These are phyloP conservation scores for Takifugu flavidus DNA, from an alignment of 2,113 vertebrate genomes.

Conservation along the genomic window DNA sequence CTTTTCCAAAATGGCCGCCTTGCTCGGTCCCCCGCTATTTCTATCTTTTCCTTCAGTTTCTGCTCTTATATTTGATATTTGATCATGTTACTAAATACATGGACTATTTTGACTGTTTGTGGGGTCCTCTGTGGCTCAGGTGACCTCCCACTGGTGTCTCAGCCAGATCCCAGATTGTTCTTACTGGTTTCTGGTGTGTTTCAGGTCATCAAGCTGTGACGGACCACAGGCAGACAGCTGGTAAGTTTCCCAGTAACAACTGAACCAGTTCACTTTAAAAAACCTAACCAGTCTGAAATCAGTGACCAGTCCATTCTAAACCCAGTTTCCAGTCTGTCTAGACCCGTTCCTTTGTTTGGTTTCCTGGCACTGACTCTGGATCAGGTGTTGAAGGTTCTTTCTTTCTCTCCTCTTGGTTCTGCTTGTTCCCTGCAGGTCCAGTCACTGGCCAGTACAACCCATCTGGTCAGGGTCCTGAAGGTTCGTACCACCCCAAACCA, in stretches of 20 bases:
- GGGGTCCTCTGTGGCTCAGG: not conserved
- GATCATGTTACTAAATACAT: no score
- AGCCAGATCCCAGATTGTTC: not conserved
- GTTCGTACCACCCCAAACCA: slow-evolving; percentile 42
- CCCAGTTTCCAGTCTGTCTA: not conserved
- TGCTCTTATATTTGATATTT: no score
- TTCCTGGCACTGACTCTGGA: slow-evolving; percentile 2
- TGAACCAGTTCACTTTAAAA: not conserved
- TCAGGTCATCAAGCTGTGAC: slow-evolving; percentile 60
- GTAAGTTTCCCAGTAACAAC: slow-evolving; percentile 62
- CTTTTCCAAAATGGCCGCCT: not conserved
- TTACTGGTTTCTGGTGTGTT: not conserved
- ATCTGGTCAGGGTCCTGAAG: slow-evolving; percentile 82
- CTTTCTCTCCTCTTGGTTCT: slow-evolving; percentile 72
- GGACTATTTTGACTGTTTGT: no score
- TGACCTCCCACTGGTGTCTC: not conserved
- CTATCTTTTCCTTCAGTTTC: no score
- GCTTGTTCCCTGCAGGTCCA: slow-evolving; percentile 77
- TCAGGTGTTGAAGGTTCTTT: slow-evolving; percentile 71
- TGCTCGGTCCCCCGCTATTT: not conserved
- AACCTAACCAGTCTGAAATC: not conserved
- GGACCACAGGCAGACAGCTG: slow-evolving; percentile 64
- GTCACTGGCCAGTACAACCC: slow-evolving; percentile 78
- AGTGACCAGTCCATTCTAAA: not conserved
- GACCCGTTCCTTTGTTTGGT: not conserved